phyloP scores from a whole-genome alignment of 2,888 invertebrate species.

The Pachydiplax longipennis region DNA sequence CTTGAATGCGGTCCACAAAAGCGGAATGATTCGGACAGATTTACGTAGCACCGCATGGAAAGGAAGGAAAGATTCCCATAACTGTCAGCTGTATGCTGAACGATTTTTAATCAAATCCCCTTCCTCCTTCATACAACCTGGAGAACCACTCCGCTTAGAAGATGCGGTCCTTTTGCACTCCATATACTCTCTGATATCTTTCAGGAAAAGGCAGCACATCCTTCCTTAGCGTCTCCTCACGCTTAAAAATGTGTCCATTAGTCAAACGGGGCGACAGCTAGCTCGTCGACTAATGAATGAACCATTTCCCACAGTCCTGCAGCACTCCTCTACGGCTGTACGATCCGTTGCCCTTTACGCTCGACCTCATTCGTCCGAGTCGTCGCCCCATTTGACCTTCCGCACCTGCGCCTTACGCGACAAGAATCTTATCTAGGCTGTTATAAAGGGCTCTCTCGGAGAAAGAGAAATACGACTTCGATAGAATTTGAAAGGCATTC shows the following conservation, averaged over 20 bases:
- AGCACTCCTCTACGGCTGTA: not conserved
- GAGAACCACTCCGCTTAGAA: not conserved
- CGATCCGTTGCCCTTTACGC: not conserved
- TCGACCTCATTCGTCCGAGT: not conserved
- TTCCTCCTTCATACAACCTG: not conserved
- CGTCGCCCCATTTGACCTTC: not conserved
- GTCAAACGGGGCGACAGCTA: not conserved
- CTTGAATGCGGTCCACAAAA: no score
- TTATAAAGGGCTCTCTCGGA: not conserved
- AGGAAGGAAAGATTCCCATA: no score
- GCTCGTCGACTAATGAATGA: not conserved
- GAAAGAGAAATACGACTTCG: not conserved
- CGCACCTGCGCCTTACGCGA: not conserved
- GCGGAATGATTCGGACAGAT: no score
- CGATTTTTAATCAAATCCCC: no score
- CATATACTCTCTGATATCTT: not conserved
- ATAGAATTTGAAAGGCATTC: not conserved
- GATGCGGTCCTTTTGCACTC: not conserved
- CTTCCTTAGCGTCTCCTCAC: not conserved
- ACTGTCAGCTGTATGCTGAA: no score
- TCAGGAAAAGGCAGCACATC: not conserved
- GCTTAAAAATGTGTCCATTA: not conserved
- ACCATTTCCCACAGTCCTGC: not conserved
- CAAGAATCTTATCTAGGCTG: not conserved
- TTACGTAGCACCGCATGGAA: no score